phyloP scores from a whole-genome alignment of 2,797 vertebrate species.

The Streptopelia turtur region DNA sequence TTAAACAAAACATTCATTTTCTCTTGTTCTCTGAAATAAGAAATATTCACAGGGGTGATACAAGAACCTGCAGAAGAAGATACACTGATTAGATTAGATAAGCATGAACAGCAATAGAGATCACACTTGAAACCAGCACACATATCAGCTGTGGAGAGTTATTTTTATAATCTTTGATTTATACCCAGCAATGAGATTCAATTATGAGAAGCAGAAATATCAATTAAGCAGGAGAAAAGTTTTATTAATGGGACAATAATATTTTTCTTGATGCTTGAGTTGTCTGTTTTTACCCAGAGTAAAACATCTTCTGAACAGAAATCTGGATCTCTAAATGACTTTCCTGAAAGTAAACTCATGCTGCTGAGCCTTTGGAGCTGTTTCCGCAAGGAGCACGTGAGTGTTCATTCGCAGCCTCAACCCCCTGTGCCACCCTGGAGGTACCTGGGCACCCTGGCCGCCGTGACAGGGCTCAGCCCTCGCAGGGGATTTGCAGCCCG shows the following conservation, averaged over 20 bases:
- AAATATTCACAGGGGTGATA: not conserved
- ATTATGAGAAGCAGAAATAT: conserved; percentile 54
- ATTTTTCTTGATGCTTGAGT: conserved; percentile 46
- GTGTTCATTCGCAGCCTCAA: not conserved
- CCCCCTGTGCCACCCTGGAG: not conserved
- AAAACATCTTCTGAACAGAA: conserved; percentile 14
- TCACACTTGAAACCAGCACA: conserved; percentile 43
- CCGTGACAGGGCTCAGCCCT: not conserved
- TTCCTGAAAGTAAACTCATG: not conserved
- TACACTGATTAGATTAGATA: conserved; percentile 69
- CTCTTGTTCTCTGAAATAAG: conserved; percentile 22
- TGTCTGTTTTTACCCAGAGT: conserved; percentile 14
- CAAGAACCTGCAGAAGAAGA: conserved; percentile 35
- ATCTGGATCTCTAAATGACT: not conserved
- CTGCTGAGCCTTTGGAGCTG: not conserved
- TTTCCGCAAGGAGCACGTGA: not conserved
- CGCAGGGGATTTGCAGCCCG: fast-evolving
- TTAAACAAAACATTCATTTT: not conserved
- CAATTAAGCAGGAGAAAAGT: conserved; percentile 53
- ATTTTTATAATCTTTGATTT: conserved; percentile 67
- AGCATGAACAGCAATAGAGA: conserved; percentile 57
- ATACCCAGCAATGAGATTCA: not conserved
- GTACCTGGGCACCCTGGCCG: no score
- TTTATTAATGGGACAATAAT: conserved; percentile 61
- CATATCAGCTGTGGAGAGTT: conserved; percentile 5